These are phyloP conservation scores for Ciconia nigra DNA, from an alignment of 2,797 vertebrate genomes.

Conservation along the genomic window DNA sequence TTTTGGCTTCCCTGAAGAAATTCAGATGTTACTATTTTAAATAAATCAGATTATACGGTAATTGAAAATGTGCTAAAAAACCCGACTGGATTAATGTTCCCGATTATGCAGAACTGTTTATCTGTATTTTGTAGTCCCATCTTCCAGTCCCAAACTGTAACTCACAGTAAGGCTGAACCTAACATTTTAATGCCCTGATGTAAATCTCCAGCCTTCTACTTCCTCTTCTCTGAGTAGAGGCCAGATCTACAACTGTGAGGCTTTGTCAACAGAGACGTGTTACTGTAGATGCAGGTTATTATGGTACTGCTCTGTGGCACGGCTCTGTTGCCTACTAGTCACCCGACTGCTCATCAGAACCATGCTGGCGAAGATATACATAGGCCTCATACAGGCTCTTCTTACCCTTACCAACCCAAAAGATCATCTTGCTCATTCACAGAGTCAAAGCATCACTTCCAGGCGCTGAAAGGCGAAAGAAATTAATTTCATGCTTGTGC, in stretches of 20 bases:
- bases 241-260: background rate
- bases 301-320: background rate
- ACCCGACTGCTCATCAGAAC: background rate
- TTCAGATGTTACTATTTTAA: background rate
- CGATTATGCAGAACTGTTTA: background rate
- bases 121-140: background rate
- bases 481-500: slow-evolving; percentile 61
- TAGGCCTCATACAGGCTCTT: background rate
- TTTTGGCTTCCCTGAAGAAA: background rate
- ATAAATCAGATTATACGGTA: background rate
- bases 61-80: background rate
- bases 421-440: background rate
- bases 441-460: slow-evolving; percentile 30
- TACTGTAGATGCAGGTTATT: background rate
- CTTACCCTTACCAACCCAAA: background rate
- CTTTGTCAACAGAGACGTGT: background rate
- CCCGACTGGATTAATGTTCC: background rate
- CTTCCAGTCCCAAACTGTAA: background rate
- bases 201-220: background rate
- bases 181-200: background rate
- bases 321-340: background rate
- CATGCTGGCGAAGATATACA: background rate
- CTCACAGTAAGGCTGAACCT: background rate
- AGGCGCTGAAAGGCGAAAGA: slow-evolving; percentile 9
- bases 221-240: background rate